Base-by-base conservation (phyloP, 2,113 vertebrate species). In the Corvus moneduloides region DNA sequence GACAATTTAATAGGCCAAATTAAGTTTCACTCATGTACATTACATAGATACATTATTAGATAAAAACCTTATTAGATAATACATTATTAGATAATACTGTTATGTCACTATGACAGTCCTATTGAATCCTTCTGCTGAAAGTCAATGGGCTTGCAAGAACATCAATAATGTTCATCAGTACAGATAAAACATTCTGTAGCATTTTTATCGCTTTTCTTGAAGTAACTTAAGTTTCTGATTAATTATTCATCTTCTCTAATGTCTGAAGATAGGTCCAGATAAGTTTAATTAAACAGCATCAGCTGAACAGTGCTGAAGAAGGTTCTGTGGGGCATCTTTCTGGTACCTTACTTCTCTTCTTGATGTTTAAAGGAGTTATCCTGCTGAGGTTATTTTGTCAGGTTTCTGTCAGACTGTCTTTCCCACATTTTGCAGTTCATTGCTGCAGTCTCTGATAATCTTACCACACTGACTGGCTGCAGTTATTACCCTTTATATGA, bases 401-500 rank as follows among this genome's bases (percentile, higher is more conserved):
- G 71, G 30, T 93, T 94, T 89, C 87, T 96, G 97, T 97, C 98
- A 98, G 94, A 92, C 95, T 97, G 87, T 62, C 96, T 97, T 91
- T 44, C 91, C 81, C 41, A 87, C 91, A 97, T 97, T 97, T 98
- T 96, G 92, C 96, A 97, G 97, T 97, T 98, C 97, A 97, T 97
- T 94, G 96, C 97, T 96, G 90, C 92, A 93, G 94, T 98, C 96
- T 97, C 93, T 97, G 98, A 97, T 98, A 98, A 98, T 98, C 98
- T 97, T 96, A 94, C 96, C 96, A 94, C 97, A 97, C 98, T 97
- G 98, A 97, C 98, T 98, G 98, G 97, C 97, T 98, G 97, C 96
- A 98, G 98, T 99, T 99, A 99, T 99, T 99, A 98, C 97, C 98
- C 98, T 98, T 98, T 98, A 98, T 98, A 98, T 92, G 98, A 98